A percentile compares a stretch with the other conserved stretches of the same genome.
These are phyloP conservation scores for Formica aserva DNA, from an alignment of 2,888 invertebrate species.

Conservation along the genomic window DNA sequence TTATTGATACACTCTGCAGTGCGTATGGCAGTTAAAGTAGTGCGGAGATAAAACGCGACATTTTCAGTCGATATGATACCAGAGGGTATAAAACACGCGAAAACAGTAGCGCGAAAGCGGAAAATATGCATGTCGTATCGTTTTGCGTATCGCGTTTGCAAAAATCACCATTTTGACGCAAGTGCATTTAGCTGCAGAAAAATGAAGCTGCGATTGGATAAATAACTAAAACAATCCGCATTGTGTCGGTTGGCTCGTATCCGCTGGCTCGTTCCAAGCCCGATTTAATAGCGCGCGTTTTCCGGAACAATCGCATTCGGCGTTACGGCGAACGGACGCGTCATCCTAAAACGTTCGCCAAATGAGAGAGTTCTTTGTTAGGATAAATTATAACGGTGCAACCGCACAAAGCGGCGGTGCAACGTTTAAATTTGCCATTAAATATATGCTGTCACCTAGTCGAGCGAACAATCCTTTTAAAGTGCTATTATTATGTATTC, in stretches of 20 bases:
- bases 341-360: slow-evolving; percentile 26
- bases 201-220: slow-evolving; percentile 25
- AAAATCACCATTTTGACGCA: slow-evolving; percentile 31
- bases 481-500: slow-evolving; percentile 42
- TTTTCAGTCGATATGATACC: slow-evolving; percentile 23
- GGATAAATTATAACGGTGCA: slow-evolving; percentile 36
- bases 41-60: slow-evolving; percentile 3
- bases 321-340: slow-evolving; percentile 20
- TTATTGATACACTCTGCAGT: not conserved
- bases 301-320: slow-evolving; percentile 12
- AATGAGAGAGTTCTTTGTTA: slow-evolving; percentile 38
- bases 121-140: slow-evolving; percentile 11
- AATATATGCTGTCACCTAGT: slow-evolving; percentile 40
- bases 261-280: not conserved
- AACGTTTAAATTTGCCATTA: slow-evolving; percentile 31
- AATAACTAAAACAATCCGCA: slow-evolving; percentile 30
- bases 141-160: slow-evolving; percentile 21
- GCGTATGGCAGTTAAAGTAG: not conserved
- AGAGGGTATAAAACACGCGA: not conserved
- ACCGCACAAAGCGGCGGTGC: slow-evolving; percentile 31
- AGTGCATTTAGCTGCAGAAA: slow-evolving; percentile 16
- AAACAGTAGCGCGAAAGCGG: not conserved
- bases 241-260: slow-evolving; percentile 1
- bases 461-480: slow-evolving; percentile 43
- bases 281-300: slow-evolving; percentile 19